Conservation (phyloP, 2,113 vertebrate species). For the Pimephales promelas region DNA sequence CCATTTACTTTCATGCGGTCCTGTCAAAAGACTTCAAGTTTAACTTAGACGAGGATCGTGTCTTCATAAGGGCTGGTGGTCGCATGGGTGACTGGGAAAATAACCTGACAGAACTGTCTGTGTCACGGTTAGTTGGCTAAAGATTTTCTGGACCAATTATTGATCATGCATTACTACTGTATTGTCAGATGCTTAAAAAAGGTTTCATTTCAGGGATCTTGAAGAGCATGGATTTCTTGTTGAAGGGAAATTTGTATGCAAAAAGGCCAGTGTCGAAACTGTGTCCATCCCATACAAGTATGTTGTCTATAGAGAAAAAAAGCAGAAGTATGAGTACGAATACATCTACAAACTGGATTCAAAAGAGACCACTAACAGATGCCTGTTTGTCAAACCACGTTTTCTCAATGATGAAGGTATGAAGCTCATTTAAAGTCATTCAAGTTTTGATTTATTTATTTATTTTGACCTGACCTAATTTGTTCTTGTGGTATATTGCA, state of each 20-base stretch:
- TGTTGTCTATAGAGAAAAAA: conserved; percentile 44
- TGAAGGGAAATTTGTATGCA: conserved; percentile 70
- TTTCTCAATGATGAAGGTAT: conserved; percentile 69
- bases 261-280: background rate
- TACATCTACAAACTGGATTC: conserved; percentile 74
- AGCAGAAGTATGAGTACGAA: conserved; percentile 57
- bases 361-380: conserved; percentile 64
- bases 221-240: conserved; percentile 78
- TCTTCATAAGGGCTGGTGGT: conserved; percentile 72
- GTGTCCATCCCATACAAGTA: conserved; percentile 87
- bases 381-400: conserved; percentile 68
- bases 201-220: conserved; percentile 69
- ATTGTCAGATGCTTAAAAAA: background rate
- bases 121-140: conserved; percentile 60
- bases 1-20: conserved; percentile 87
- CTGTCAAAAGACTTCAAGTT: conserved; percentile 84
- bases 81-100: conserved; percentile 58
- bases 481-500: conserved; percentile 38
- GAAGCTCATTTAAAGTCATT: background rate
- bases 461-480: background rate
- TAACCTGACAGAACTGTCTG: conserved; percentile 49
- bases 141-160: background rate
- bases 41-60: conserved; percentile 47
- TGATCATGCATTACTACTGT: background rate
- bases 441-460: background rate